Evolutionary conservation across 2,797 vertebrate species (phyloP).

Genomic region (Heliangelus exortis): DNA sequence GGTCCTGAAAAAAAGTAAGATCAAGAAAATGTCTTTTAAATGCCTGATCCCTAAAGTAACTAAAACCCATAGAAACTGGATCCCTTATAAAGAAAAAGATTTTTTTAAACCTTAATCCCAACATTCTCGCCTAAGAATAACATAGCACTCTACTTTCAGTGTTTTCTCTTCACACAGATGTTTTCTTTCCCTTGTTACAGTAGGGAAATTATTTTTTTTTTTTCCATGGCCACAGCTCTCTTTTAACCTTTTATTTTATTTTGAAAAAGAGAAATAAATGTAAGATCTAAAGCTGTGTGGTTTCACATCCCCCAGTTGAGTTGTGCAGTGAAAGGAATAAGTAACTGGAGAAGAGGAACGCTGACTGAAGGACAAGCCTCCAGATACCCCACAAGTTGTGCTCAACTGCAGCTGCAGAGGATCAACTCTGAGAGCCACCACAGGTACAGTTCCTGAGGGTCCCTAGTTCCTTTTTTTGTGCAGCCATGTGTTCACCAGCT

Average conservation of each 20-base stretch:
- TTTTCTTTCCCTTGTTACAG: slow-evolving; percentile 37
- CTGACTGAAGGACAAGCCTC: not conserved
- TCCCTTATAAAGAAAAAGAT: slow-evolving; percentile 23
- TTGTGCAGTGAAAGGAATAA: not conserved
- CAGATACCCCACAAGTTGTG: not conserved
- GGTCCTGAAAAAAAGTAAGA: slow-evolving; percentile 52
- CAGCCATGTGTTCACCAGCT: not conserved
- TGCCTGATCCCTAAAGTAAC: slow-evolving; percentile 50
- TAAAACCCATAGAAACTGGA: slow-evolving; percentile 26
- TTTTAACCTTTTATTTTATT: slow-evolving; percentile 24
- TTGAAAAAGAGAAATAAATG: slow-evolving; percentile 25
- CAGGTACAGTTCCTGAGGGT: not conserved
- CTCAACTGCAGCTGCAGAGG: not conserved
- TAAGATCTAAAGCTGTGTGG: slow-evolving; percentile 6
- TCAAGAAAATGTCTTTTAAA: slow-evolving; percentile 48
- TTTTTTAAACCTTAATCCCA: slow-evolving; percentile 61
- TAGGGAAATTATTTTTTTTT: slow-evolving; percentile 19
- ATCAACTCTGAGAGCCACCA: fast-evolving
- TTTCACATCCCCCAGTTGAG: not conserved
- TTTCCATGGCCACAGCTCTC: not conserved
- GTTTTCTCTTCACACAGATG: slow-evolving; percentile 45
- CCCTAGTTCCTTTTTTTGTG: not conserved
- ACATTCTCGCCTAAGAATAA: slow-evolving; percentile 64
- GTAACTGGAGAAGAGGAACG: not conserved
- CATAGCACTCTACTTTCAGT: slow-evolving; percentile 39